A percentile compares a stretch with the other conserved stretches of the same genome.
These are phyloP conservation scores for Pseudois nayaur DNA, from an alignment of 2,113 vertebrate genomes.

Conservation along the genomic window DNA sequence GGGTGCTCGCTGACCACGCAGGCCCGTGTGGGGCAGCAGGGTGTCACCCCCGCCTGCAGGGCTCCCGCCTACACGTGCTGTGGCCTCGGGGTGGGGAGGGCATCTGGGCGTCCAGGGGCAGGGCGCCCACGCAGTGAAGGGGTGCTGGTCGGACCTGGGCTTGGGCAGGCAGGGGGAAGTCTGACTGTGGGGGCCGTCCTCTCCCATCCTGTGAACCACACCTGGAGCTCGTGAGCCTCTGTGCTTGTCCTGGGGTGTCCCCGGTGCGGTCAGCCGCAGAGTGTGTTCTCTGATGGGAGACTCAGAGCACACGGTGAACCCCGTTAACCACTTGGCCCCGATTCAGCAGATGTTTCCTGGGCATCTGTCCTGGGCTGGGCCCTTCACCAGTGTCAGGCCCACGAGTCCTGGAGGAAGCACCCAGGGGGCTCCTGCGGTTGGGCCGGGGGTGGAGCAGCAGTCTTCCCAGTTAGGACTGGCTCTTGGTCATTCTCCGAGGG, in stretches of 20 bases:
- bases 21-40: not conserved
- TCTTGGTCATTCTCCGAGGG: not conserved
- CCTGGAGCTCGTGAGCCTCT: not conserved
- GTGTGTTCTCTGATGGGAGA: accelerated
- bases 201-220: not conserved
- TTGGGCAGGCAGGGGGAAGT: not conserved
- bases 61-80: not conserved
- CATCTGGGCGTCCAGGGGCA: not conserved
- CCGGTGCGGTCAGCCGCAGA: accelerated
- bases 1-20: not conserved
- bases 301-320: accelerated
- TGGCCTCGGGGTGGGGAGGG: not conserved
- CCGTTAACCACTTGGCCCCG: accelerated
- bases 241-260: no score
- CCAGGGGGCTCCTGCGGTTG: not conserved
- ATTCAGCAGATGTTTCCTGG: not conserved
- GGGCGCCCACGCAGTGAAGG: not conserved
- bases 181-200: accelerated
- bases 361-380: not conserved
- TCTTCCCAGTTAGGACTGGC: no score
- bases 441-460: not conserved
- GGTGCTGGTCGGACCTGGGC: not conserved
- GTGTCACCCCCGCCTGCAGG: accelerated
- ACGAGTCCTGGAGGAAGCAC: not conserved
- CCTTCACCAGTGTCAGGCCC: not conserved